phyloP scores from a whole-genome alignment of 2,888 invertebrate genomes.

The Pseudanteris insignis region DNA sequence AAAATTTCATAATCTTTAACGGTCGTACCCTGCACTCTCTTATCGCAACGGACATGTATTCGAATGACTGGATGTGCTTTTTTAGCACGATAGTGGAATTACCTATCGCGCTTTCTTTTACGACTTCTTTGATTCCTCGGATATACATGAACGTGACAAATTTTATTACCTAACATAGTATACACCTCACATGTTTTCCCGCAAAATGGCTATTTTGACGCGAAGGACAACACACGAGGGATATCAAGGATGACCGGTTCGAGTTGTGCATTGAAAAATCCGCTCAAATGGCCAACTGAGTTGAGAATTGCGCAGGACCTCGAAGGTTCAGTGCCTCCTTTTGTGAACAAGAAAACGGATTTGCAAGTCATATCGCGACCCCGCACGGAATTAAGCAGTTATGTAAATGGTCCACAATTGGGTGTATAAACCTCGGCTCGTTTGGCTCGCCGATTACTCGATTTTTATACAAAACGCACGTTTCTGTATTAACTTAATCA shows the following conservation, averaged over 20 bases:
- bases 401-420: constrained; percentile 24
- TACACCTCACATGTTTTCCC: constrained; percentile 31
- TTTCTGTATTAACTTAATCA: too few species aligned
- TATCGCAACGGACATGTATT: constrained; percentile 15
- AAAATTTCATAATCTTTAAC: constrained; percentile 10
- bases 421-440: not conserved
- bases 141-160: constrained; percentile 38
- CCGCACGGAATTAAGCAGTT: constrained; percentile 25
- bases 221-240: constrained; percentile 43
- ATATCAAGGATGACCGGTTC: constrained; percentile 46
- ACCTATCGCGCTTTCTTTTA: constrained; percentile 24
- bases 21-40: constrained; percentile 6
- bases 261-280: constrained; percentile 31
- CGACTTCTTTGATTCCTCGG: constrained; percentile 19
- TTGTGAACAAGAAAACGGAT: constrained; percentile 30
- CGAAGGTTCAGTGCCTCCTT: constrained; percentile 43
- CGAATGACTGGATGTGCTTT: constrained; percentile 7
- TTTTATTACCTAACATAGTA: constrained; percentile 32
- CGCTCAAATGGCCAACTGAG: constrained; percentile 23
- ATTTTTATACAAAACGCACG: not conserved
- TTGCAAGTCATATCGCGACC: constrained; percentile 4
- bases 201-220: constrained; percentile 43
- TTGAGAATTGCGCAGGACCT: constrained; percentile 26
- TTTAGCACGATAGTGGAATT: not conserved
- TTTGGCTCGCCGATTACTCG: not conserved